phyloP scores from a whole-genome alignment of 2,888 invertebrate genomes.

The Meiosimyza platycephala region DNA sequence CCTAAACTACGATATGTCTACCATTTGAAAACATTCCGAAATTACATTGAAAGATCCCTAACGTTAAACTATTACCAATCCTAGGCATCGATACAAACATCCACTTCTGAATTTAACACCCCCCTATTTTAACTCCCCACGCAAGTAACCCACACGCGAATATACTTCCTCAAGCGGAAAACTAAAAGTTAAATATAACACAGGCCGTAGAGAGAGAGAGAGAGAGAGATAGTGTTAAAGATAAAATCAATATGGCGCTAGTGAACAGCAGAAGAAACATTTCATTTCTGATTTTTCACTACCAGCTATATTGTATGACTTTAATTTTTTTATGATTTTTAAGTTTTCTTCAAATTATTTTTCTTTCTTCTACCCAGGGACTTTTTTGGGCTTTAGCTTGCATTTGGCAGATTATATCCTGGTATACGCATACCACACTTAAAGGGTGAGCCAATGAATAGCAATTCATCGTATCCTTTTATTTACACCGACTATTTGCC shows the following conservation, averaged over 20 bases:
- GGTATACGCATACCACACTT: conserved; percentile 75
- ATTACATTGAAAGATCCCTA: too few relatives aligned
- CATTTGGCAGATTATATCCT: conserved; percentile 77
- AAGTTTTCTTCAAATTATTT: conserved; percentile 11
- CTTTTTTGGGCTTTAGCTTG: conserved; percentile 80
- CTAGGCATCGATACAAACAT: too few relatives aligned
- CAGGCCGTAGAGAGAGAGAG: neutral
- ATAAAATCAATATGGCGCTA: conserved; percentile 35
- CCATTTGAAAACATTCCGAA: too few relatives aligned
- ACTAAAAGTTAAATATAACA: too few relatives aligned
- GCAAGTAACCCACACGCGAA: too few relatives aligned
- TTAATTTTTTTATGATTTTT: conserved; percentile 2
- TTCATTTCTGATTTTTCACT: conserved; percentile 12
- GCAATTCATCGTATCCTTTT: conserved; percentile 75
- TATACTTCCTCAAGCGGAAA: too few relatives aligned
- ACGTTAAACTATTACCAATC: too few relatives aligned
- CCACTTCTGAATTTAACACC: too few relatives aligned
- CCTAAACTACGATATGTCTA: too few relatives aligned
- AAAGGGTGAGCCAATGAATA: conserved; percentile 74
- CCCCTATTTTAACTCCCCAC: too few relatives aligned
- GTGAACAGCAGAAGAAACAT: neutral
- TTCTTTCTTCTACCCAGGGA: conserved; percentile 68
- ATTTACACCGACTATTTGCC: conserved; percentile 81
- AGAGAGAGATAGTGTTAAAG: neutral
- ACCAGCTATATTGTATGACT: too few relatives aligned